phyloP scores from a whole-genome alignment of 2,797 vertebrate genomes.

The Natrix natrix region DNA sequence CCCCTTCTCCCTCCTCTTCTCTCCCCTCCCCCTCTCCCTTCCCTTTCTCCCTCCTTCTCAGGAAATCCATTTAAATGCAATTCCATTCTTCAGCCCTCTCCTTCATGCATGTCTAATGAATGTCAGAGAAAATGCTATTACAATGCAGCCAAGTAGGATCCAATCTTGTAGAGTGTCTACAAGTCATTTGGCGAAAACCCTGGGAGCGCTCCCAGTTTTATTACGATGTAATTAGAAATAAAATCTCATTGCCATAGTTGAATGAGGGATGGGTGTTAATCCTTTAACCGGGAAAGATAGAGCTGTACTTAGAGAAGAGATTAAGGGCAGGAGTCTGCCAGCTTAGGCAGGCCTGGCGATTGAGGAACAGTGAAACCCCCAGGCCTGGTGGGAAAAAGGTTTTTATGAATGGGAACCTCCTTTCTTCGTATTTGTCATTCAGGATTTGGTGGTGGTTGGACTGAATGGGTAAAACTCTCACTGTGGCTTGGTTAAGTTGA shows the following conservation, averaged over 20 bases:
- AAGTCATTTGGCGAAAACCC: constrained; percentile 79
- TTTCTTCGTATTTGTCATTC: background rate
- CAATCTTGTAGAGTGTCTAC: constrained; percentile 72
- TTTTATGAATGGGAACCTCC: background rate
- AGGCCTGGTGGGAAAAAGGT: too few species aligned
- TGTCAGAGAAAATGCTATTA: constrained; percentile 71
- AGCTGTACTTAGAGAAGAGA: constrained; percentile 60
- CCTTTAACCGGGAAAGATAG: constrained; percentile 63
- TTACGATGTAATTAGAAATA: constrained; percentile 81
- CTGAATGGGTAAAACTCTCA: background rate
- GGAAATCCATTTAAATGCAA: constrained; percentile 81
- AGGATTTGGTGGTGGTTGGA: too few species aligned
- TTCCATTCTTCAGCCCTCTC: constrained; percentile 76
- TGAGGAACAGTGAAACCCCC: background rate
- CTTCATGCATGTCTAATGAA: constrained; percentile 82
- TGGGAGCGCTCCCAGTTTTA: constrained; percentile 77
- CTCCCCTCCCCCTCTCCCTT: constrained; percentile 21
- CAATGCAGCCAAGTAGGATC: constrained; percentile 70
- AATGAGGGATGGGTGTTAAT: constrained; percentile 75
- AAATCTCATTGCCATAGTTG: constrained; percentile 76
- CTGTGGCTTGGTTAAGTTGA: background rate
- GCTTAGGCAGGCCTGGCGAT: background rate
- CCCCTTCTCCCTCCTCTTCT: constrained; percentile 19
- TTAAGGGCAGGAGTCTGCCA: constrained; percentile 44
- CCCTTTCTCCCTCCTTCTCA: constrained; percentile 65